phyloP scores from a whole-genome alignment of 2,888 invertebrate species.

The Netelia inedita region DNA sequence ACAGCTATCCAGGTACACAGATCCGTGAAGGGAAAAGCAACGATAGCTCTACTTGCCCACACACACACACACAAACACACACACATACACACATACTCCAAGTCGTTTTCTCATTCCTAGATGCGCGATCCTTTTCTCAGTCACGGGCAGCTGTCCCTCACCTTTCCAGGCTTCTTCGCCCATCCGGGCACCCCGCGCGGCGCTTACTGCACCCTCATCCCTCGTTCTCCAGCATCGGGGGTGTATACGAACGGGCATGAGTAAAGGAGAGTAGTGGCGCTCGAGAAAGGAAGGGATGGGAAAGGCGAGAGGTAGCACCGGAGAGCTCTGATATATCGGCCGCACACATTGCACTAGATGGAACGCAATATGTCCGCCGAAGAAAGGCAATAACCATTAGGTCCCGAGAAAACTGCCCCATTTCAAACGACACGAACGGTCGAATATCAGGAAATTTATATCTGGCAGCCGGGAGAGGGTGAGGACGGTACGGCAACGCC shows the following conservation, averaged over 20 bases:
- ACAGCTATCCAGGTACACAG: background rate
- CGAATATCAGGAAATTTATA: constrained; percentile 88
- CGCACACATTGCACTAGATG: constrained; percentile 88
- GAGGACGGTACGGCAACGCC: constrained; percentile 55
- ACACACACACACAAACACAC: too few relatives aligned
- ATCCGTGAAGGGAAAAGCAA: constrained; percentile 31
- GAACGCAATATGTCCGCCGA: constrained; percentile 88
- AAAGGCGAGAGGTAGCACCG: constrained; percentile 33
- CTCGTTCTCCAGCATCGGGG: constrained; percentile 46
- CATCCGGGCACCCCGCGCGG: constrained; percentile 47
- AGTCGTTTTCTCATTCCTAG: constrained; percentile 23
- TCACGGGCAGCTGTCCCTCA: constrained; percentile 7
- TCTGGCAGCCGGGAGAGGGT: constrained; percentile 77
- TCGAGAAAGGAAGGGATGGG: constrained; percentile 66
- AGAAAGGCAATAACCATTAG: constrained; percentile 89
- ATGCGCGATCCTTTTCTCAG: constrained; percentile 62
- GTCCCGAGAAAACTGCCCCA: constrained; percentile 88
- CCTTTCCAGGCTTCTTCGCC: constrained; percentile 33
- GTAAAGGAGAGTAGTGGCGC: constrained; percentile 26
- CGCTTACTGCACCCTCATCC: constrained; percentile 72
- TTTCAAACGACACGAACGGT: constrained; percentile 87
- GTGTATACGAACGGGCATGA: background rate
- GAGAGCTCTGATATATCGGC: constrained; percentile 86
- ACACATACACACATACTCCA: background rate
- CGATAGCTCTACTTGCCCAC: background rate